Conservation (phyloP, 2,113 vertebrate species). For the Narcine bancroftii region DNA sequence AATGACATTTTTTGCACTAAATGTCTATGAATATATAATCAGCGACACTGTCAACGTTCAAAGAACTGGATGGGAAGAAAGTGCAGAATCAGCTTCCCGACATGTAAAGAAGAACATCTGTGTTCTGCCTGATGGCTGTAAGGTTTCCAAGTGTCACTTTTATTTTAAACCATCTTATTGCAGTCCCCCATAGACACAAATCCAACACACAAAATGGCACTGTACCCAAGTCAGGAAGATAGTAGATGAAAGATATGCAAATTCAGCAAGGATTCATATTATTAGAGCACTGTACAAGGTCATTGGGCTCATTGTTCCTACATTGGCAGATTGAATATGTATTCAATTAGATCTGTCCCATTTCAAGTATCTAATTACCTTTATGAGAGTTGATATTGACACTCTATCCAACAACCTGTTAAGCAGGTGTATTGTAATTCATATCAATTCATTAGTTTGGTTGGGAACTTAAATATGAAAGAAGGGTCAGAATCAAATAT, state of each 20-base stretch:
- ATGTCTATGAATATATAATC: conserved; percentile 24
- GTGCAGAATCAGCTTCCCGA: not conserved
- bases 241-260: not conserved
- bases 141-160: conserved; percentile 11
- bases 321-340: not conserved
- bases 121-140: not conserved
- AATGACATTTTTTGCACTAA: not conserved
- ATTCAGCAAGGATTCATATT: not conserved
- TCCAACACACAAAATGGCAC: not conserved
- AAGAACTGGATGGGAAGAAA: not conserved
- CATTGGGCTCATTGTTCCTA: not conserved
- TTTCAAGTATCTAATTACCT: too few relatives aligned
- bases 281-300: not conserved
- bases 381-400: too few relatives aligned
- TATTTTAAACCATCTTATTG: not conserved
- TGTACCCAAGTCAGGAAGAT: not conserved
- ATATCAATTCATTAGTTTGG: not conserved
- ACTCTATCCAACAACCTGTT: not conserved
- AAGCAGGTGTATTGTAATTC: not conserved
- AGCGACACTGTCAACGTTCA: not conserved
- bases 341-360: too few relatives aligned
- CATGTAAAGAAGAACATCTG: not conserved
- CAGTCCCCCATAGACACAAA: not conserved
- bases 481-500: not conserved
- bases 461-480: not conserved